Evolutionary conservation across 2,888 invertebrate species (phyloP).

Genomic region (Alloplasta piceator): DNA sequence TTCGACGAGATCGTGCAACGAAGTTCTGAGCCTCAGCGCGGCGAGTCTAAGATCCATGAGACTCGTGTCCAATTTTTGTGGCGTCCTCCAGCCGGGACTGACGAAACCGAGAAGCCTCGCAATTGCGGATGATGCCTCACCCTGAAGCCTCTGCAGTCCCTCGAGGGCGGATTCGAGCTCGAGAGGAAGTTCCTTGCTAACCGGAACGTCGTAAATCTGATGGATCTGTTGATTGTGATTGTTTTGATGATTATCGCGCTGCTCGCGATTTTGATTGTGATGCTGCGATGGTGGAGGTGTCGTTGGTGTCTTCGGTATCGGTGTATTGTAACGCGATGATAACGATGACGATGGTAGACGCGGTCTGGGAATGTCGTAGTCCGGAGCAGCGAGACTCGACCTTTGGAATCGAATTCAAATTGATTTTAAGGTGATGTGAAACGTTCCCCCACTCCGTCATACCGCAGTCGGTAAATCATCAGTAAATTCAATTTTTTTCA

Average conservation of each 20-base stretch:
- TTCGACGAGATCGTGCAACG: conserved; percentile 93
- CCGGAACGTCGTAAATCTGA: conserved; percentile 87
- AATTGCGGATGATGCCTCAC: conserved; percentile 92
- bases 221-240: conserved; percentile 67
- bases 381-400: conserved; percentile 86
- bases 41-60: conserved; percentile 93
- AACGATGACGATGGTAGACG: conserved; percentile 77
- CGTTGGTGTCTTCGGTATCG: conserved; percentile 72
- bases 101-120: conserved; percentile 91
- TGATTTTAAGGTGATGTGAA: too few species aligned
- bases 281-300: conserved; percentile 72
- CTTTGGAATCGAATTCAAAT: conserved; percentile 60
- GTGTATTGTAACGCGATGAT: conserved; percentile 76
- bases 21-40: conserved; percentile 90
- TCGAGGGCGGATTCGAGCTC: conserved; percentile 91
- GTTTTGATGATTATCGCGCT: conserved; percentile 66
- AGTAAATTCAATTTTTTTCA: too few species aligned
- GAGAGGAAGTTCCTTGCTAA: conserved; percentile 88
- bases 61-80: conserved; percentile 90
- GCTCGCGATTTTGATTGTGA: conserved; percentile 62
- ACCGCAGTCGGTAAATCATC: too few species aligned
- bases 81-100: conserved; percentile 92
- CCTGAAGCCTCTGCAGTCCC: conserved; percentile 89
- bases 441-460: too few species aligned
- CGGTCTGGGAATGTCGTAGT: conserved; percentile 89